Conservation (phyloP, 2,113 vertebrate species). For the Cynocephalus volans region DNA sequence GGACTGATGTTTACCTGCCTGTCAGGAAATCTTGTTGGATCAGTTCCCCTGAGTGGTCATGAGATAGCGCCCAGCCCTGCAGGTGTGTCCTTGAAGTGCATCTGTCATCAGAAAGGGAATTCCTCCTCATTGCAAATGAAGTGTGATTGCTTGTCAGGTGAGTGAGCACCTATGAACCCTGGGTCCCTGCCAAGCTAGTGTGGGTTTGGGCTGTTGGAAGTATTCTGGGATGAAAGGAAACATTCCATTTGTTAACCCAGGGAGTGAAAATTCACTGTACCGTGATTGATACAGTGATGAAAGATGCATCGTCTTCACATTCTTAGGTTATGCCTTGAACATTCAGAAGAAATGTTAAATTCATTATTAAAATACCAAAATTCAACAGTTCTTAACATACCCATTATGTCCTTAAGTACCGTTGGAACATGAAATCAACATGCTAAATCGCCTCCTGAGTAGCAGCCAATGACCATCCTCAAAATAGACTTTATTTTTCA, state of each 20-base stretch:
- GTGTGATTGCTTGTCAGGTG: slow-evolving; percentile 62
- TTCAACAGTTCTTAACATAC: background rate
- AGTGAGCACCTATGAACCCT: background rate
- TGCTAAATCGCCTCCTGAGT: background rate
- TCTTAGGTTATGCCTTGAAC: background rate
- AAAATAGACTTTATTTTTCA: background rate
- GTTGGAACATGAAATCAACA: slow-evolving; percentile 5
- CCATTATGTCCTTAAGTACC: background rate
- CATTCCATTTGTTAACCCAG: slow-evolving; percentile 32
- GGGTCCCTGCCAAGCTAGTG: slow-evolving; percentile 2
- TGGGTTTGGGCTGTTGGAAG: background rate
- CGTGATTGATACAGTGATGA: background rate
- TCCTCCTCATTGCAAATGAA: slow-evolving; percentile 62
- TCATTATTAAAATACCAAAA: slow-evolving; percentile 32
- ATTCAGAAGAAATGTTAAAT: slow-evolving; percentile 45
- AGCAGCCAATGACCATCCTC: background rate
- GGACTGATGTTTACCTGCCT: background rate
- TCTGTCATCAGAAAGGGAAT: slow-evolving; percentile 74
- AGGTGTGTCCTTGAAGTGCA: slow-evolving; percentile 46
- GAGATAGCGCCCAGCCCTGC: slow-evolving; percentile 40
- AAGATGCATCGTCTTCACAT: slow-evolving; percentile 27
- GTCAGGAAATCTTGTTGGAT: background rate
- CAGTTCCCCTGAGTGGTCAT: slow-evolving; percentile 46
- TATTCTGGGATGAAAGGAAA: slow-evolving; percentile 1
- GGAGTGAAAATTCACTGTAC: slow-evolving; percentile 33